Evolutionary conservation across 2,888 invertebrate species (phyloP), one percentile per base, ranked within the genome.

Genomic region (Lycocerus yunnanus): DNA sequence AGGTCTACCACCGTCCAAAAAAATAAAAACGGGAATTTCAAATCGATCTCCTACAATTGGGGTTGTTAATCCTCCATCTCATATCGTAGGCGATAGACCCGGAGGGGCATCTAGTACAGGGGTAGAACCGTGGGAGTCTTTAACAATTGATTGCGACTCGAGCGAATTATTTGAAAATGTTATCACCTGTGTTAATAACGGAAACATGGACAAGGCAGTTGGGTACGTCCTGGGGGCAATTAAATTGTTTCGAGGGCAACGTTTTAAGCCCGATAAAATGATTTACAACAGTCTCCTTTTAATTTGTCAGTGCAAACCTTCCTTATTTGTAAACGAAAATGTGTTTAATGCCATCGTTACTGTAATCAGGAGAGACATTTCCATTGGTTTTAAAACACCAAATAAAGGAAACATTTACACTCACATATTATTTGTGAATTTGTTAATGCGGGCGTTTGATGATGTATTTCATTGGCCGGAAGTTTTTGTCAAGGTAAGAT

Each of bases 401-500:
- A 85, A 84, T 72, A 95, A 96, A 83, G 93, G 92, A 5, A 96
- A 95, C 86, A 91, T 93, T 0, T 88, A 94, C 61, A 92, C 95
- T 59, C 93, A 95, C 79, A 93, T 96, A 21, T 86, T 97, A 63
- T 94, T 95, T 4, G 93, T 96, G 75, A 97, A 97, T 87, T 89
- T 97, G 82, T 87, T 98, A 69, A 91, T 94, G 83, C 91, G 93
- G 79, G 95, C 95, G 0, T 97, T 93, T 85, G 89, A 91, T 66
- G 96, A 97, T 59, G 93, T 94, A 80, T 92, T 90, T 77, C 92
- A 93, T 81, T 98, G 98, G 98, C 97, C 98, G 0, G 97, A 97
- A 84, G 89, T 92, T 71, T 97, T 98, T 88, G 91, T 98, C 1
- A 96, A 95, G 91, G 95, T 95, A 72, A 15, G 15, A n/a, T 3